These are phyloP conservation scores for Pterocles gutturalis DNA, from an alignment of 2,113 vertebrate species.

Conservation along the genomic window DNA sequence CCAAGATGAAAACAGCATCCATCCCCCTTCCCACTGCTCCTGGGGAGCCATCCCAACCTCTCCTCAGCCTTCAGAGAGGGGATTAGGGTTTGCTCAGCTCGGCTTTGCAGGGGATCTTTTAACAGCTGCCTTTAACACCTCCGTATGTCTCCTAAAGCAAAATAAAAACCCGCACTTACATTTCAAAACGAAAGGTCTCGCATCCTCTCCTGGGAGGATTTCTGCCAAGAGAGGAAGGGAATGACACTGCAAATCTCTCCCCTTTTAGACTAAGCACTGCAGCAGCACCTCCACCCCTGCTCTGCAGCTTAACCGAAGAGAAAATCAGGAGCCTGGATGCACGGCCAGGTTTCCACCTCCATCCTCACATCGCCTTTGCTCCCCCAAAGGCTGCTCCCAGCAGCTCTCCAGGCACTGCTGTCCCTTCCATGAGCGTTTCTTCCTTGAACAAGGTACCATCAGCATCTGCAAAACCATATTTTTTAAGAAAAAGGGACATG, in stretches of 20 bases:
- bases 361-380: accelerated
- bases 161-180: neutral
- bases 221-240: neutral
- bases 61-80: neutral
- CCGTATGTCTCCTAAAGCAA: neutral
- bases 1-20: neutral
- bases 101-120: neutral
- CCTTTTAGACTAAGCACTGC: neutral
- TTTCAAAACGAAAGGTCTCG: neutral
- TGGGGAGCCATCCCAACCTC: neutral
- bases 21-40: neutral
- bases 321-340: neutral
- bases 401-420: neutral
- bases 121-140: neutral
- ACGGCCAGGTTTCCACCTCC: neutral
- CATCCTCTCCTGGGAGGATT: neutral
- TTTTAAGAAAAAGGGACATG: neutral
- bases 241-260: neutral
- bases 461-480: neutral
- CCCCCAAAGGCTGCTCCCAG: neutral
- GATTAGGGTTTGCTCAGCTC: neutral
- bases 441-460: neutral
- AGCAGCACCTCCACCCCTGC: neutral
- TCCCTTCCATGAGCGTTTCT: accelerated
- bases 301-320: neutral